Conservation (phyloP, 1,140 invertebrate genomes). For the Drosophila truncata region DNA sequence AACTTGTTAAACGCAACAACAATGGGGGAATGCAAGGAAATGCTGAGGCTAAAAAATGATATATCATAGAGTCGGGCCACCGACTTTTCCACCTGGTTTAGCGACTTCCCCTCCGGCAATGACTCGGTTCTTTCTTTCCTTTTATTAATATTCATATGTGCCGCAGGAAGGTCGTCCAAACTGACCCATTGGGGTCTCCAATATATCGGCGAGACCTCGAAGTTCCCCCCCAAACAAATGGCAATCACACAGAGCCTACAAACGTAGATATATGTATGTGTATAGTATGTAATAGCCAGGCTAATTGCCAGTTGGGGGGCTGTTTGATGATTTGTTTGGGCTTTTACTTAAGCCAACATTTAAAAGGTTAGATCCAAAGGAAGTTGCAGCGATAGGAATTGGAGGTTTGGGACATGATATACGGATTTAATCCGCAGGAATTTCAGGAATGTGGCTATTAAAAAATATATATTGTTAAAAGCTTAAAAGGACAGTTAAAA, state of each 20-base stretch:
- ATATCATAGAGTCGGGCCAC: conserved; percentile 25
- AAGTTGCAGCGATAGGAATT: conserved; percentile 15
- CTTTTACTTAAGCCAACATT: conserved; percentile 25
- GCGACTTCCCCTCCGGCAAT: conserved; percentile 17
- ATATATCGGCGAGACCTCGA: conserved; percentile 20
- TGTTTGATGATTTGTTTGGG: conserved; percentile 35
- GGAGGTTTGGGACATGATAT: neutral
- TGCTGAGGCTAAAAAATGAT: conserved; percentile 37
- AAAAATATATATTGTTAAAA: neutral
- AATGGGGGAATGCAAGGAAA: conserved; percentile 54
- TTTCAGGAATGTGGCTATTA: neutral
- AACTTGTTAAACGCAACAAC: conserved; percentile 72
- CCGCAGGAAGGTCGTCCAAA: conserved; percentile 32
- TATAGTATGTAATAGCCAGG: conserved; percentile 1
- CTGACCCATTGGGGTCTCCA: conserved; percentile 30
- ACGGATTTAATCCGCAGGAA: neutral
- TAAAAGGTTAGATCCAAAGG: conserved; percentile 23
- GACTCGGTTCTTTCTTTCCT: conserved; percentile 18
- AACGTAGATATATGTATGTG: neutral
- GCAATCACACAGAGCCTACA: conserved; percentile 12
- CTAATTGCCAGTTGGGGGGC: conserved; percentile 29
- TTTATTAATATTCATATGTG: conserved; percentile 54
- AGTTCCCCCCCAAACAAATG: conserved; percentile 15
- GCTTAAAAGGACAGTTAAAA: neutral
- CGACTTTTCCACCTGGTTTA: conserved; percentile 36